Evolutionary conservation across 2,888 invertebrate genomes (phyloP), one percentile per base, ranked within the genome.

Genomic region (Rotaria socialis): DNA sequence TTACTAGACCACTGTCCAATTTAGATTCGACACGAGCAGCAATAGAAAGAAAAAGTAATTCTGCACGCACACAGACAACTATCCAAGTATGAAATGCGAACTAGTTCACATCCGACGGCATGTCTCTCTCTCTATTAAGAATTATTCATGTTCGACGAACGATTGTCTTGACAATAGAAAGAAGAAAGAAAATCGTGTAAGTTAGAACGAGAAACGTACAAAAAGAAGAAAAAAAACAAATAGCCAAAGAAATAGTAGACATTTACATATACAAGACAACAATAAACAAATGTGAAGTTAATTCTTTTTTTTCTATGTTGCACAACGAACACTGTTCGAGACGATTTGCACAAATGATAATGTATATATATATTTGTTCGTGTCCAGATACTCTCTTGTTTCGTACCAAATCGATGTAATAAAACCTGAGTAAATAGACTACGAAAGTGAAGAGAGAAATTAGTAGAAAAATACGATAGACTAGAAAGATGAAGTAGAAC

Each of bases 401-500:
- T 67, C 35, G 35, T 67, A 67, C 35, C 67, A 67, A 14, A 35
- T 35, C 27, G 67, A 41, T 35, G 27, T 67, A 35, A 67, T 19
- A 60, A 67, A 35, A 67, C 67, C 67, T 67, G 67, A 67, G 67
- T 67, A 67, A 67, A 19, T 19, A 35, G 67, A 35, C 35, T 35
- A 67, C 67, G 35, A 67, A 67, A 67, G 14, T 27, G 60, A 60
- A 35, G 50, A 14, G 35, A 35, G 35, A 16, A 67, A 16, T 14
- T 27, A 67, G 67, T 67, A 67, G 67, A 67, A 67, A 67, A 67
- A 67, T 67, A 67, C 67, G 67, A 67, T 35, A 67, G 67, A 67
- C 67, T 67, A 67, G 67, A 67, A 67, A 67, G 67, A 11, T 67
- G 67, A 67, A 67, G 27, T 67, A 67, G 67, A 67, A 67, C 19